phyloP scores from a whole-genome alignment of 2,888 invertebrate genomes.

The Loripinus fragilis region DNA sequence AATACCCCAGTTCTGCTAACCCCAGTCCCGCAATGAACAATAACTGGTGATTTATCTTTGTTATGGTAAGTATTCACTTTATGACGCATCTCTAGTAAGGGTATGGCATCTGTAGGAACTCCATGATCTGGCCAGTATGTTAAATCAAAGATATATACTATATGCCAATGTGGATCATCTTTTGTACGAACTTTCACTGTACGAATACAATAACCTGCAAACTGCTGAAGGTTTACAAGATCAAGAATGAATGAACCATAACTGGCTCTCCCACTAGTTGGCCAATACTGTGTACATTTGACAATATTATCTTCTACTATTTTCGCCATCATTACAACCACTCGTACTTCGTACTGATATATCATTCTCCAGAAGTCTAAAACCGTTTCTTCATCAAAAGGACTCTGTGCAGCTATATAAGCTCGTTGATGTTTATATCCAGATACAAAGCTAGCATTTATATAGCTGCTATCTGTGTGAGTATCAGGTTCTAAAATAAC shows the following conservation, averaged over 20 bases:
- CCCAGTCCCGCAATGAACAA: slow-evolving; percentile 83
- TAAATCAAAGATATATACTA: slow-evolving; percentile 77
- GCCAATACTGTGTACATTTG: slow-evolving; percentile 98
- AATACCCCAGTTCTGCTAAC: slow-evolving; percentile 81
- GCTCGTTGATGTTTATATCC: slow-evolving; percentile 83
- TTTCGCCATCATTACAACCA: slow-evolving; percentile 85
- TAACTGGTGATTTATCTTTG: slow-evolving; percentile 66
- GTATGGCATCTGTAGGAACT: slow-evolving; percentile 78
- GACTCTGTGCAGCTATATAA: slow-evolving; percentile 85
- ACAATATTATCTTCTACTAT: slow-evolving; percentile 84
- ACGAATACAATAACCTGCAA: slow-evolving; percentile 92
- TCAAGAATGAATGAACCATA: slow-evolving; percentile 95
- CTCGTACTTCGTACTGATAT: slow-evolving; percentile 83
- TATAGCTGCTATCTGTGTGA: slow-evolving; percentile 73
- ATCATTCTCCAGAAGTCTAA: slow-evolving; percentile 85
- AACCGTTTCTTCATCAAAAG: slow-evolving; percentile 83
- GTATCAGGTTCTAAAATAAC: slow-evolving; percentile 71
- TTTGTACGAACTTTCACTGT: slow-evolving; percentile 67
- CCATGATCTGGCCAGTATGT: slow-evolving; percentile 82
- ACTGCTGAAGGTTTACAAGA: slow-evolving; percentile 94
- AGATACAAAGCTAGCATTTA: slow-evolving; percentile 77
- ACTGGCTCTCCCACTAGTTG: slow-evolving; percentile 88
- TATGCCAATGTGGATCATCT: slow-evolving; percentile 53
- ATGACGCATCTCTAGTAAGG: slow-evolving; percentile 78
- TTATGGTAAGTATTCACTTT: slow-evolving; percentile 67